A percentile compares a stretch with the other conserved stretches of the same genome.
Evolutionary conservation across 2,888 invertebrate species (phyloP).

Genomic region (Leptura quadrifasciata): DNA sequence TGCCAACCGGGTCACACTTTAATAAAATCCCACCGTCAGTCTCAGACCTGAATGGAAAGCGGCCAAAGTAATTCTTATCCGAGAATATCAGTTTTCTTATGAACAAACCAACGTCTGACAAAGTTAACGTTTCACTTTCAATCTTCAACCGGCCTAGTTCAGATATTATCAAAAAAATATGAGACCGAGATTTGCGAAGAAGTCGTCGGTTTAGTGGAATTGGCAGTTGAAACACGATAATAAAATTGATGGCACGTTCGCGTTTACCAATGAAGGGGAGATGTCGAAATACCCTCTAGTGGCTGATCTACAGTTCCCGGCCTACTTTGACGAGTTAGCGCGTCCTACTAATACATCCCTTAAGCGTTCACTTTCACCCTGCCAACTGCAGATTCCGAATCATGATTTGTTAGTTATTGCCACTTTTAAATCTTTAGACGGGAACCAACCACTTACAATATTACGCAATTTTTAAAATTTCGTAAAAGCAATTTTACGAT

Average conservation of each 20-base stretch:
- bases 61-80: background rate
- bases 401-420: constrained; percentile 55
- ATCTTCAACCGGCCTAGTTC: constrained; percentile 22
- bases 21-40: background rate
- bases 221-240: constrained; percentile 50
- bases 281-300: constrained; percentile 32
- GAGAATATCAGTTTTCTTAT: constrained; percentile 25
- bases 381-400: constrained; percentile 51
- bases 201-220: constrained; percentile 41
- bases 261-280: constrained; percentile 44
- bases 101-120: constrained; percentile 30
- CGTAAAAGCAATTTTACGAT: constrained; percentile 11
- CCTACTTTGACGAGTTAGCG: constrained; percentile 55
- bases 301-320: constrained; percentile 44
- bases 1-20: background rate
- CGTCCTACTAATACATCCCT: constrained; percentile 51
- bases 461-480: constrained; percentile 15
- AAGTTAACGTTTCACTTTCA: constrained; percentile 36
- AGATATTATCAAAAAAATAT: constrained; percentile 36
- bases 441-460: constrained; percentile 43
- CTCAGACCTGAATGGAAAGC: background rate
- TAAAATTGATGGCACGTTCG: constrained; percentile 46
- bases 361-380: constrained; percentile 41
- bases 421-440: constrained; percentile 45
- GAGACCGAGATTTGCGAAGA: constrained; percentile 26